Percentiles rank a stretch among this genome's conserved stretches.
Evolutionary conservation across 2,797 vertebrate species (phyloP).

Genomic region (Melanogrammus aeglefinus): DNA sequence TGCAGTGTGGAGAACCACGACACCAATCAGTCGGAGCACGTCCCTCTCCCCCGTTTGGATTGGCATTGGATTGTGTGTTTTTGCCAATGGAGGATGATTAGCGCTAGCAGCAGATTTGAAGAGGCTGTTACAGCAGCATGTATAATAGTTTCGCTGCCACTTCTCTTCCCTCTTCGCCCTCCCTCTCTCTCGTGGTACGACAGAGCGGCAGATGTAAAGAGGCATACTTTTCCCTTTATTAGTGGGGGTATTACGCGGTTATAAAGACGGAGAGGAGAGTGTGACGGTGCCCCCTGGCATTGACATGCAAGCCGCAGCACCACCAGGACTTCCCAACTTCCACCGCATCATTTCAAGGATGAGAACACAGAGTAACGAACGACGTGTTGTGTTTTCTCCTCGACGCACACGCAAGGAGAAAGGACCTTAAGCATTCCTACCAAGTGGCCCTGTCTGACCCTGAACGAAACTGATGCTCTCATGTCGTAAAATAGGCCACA

Average conservation of each 20-base stretch:
- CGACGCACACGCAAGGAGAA: conserved; percentile 56
- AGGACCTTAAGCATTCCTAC: conserved; percentile 75
- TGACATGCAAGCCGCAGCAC: not conserved
- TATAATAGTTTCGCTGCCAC: not conserved
- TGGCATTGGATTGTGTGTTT: not conserved
- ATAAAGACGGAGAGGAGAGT: not conserved
- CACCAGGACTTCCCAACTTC: not conserved
- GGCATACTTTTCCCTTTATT: not conserved
- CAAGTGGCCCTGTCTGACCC: conserved; percentile 89
- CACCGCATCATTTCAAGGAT: not conserved
- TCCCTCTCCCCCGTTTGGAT: no score
- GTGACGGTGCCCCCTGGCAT: not conserved
- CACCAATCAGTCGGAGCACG: no score
- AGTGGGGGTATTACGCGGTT: not conserved
- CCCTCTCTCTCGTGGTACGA: not conserved
- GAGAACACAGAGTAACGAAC: not conserved
- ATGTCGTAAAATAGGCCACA: not conserved
- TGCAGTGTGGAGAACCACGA: no score
- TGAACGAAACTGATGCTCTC: conserved; percentile 80
- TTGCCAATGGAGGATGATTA: not conserved
- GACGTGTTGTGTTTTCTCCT: conserved; percentile 60
- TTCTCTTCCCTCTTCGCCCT: not conserved
- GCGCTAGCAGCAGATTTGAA: not conserved
- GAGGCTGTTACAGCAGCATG: not conserved
- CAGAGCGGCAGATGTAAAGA: not conserved